Conservation (phyloP, 2,797 vertebrate species). For the Macropodus opercularis region DNA sequence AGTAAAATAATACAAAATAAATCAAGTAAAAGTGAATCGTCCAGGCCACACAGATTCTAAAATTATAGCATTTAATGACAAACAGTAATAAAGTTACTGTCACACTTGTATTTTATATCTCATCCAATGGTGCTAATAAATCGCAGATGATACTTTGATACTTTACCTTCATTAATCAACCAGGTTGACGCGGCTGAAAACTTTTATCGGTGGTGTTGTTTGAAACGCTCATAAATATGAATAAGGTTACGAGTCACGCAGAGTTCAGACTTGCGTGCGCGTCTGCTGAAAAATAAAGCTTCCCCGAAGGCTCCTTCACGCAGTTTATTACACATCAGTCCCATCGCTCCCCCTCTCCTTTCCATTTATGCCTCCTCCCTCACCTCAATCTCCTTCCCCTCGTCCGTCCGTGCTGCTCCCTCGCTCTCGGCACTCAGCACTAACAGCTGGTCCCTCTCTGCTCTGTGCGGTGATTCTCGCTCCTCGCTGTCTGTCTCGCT, state of each 20-base stretch:
- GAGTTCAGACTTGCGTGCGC: conserved; percentile 57
- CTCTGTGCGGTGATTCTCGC: conserved; percentile 52
- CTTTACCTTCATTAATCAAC: conserved; percentile 44
- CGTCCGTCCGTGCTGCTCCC: conserved; percentile 37
- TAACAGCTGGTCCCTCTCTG: conserved; percentile 52
- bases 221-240: conserved; percentile 61
- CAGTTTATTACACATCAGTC: conserved; percentile 74
- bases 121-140: background rate
- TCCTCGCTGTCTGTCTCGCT: conserved; percentile 22
- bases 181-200: conserved; percentile 24
- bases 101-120: conserved; percentile 3
- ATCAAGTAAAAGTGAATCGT: too few relatives aligned
- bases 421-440: conserved; percentile 43
- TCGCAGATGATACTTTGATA: too few relatives aligned
- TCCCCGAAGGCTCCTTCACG: conserved; percentile 70
- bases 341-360: conserved; percentile 43
- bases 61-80: too few relatives aligned
- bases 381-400: conserved; percentile 32
- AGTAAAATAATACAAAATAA: too few relatives aligned
- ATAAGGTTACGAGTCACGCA: conserved; percentile 64
- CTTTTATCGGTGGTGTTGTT: conserved; percentile 46
- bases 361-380: conserved; percentile 38
- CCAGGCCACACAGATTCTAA: background rate
- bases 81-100: background rate
- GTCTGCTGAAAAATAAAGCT: conserved; percentile 59